These are phyloP conservation scores for Helarctos malayanus DNA, from an alignment of 2,797 vertebrate genomes.

Conservation along the genomic window DNA sequence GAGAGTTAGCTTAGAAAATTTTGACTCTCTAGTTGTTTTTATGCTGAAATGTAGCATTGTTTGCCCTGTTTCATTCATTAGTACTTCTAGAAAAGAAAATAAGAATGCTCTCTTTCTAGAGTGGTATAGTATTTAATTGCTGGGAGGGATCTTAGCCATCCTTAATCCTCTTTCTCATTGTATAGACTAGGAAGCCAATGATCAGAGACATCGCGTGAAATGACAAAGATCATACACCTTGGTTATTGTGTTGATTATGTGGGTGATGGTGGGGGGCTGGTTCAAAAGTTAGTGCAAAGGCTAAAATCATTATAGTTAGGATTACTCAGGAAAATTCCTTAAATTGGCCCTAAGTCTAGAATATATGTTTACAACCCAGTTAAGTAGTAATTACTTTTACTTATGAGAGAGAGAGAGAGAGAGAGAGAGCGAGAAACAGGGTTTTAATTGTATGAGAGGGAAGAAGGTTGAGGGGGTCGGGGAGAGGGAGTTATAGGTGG, in stretches of 20 bases:
- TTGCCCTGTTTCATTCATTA: neutral
- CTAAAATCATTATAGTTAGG: neutral
- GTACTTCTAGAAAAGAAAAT: conserved; percentile 36
- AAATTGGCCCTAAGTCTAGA: neutral
- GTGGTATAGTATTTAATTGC: neutral
- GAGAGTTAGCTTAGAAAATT: neutral
- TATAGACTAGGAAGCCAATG: neutral
- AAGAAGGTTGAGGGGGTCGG: neutral
- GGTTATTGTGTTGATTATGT: neutral
- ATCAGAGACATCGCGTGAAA: neutral
- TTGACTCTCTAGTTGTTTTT: neutral
- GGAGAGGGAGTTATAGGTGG: neutral
- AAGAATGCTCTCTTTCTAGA: neutral
- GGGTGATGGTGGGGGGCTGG: neutral
- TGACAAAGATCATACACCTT: neutral
- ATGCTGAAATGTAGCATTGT: neutral
- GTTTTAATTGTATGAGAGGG: neutral
- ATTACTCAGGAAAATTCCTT: neutral
- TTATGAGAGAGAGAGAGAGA: neutral
- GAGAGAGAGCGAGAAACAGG: neutral
- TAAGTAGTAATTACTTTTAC: neutral
- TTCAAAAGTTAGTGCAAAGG: neutral
- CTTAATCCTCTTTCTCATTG: neutral
- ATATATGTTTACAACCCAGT: neutral
- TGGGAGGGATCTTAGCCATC: neutral